Evolutionary conservation across 2,113 vertebrate species (phyloP), one percentile per base, ranked within the genome.

Genomic region (Lutjanus erythropterus): DNA sequence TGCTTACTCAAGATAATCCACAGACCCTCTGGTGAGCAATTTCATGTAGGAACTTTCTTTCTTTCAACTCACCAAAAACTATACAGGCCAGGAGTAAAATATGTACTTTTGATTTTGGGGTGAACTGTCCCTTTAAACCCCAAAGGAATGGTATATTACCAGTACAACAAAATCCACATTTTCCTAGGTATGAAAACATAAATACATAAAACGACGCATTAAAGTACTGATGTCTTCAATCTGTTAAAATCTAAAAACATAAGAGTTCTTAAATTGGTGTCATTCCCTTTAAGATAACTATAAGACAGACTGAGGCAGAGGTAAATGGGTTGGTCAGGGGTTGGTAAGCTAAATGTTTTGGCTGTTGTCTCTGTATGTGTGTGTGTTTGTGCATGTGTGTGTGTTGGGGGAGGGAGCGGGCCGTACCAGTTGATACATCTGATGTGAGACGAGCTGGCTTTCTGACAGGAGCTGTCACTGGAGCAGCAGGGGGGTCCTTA

Each of bases 401-500:
- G 71, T 75, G 42, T 72, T 82, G 80, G 69, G 86, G 79, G 85
- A 77, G 80, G 85, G 85, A 75, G 74, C 49, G n/a, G 75, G 78
- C 85, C 85, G 86, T 74, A 89, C 66, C 86, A 91, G 88, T 92
- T 94, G 93, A 94, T 94, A 88, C 93, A 93, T 94, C 82, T 94
- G 90, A 94, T 95, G 90, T 92, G 88, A 86, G 88, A 91, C 83
- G 80, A 93, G 90, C 84, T 91, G 93, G 75, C 75, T 76, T 83
- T 92, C 90, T 93, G 94, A 95, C 95, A 95, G 90, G 90, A 94
- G 89, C 94, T 96, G 95, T 95, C 94, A 90, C 88, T 89, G 88
- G 75, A 89, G 89, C 92, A 93, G 92, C 93, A 93, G 93, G 93
- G 92, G 95, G 94, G 95, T 93, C 87, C 94, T 94, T 96, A 98